phyloP scores from a whole-genome alignment of 1,140 invertebrate genomes.

The Brachionus manjavacas region DNA sequence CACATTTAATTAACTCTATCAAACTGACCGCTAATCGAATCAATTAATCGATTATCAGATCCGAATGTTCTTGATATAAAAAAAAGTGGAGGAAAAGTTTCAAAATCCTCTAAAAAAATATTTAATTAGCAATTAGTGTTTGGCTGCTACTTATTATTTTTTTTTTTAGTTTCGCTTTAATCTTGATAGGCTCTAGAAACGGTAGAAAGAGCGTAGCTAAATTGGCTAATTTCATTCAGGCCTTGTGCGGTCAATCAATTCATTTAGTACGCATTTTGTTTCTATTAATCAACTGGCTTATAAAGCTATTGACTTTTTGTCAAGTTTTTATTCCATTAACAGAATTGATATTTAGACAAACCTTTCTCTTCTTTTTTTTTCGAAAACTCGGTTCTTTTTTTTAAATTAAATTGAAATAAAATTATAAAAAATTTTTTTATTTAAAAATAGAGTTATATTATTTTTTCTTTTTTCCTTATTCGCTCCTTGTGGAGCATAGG shows the following conservation, averaged over 20 bases:
- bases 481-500: no score
- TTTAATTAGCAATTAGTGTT: constrained; percentile 25
- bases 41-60: constrained; percentile 24
- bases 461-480: no score
- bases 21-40: background rate
- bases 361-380: no score
- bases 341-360: background rate
- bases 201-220: constrained; percentile 3
- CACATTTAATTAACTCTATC: background rate
- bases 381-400: no score
- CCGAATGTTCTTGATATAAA: background rate
- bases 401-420: no score
- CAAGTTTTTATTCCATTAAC: no score
- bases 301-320: background rate
- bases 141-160: background rate
- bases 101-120: constrained; percentile 22
- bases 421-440: no score
- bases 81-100: background rate
- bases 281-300: background rate
- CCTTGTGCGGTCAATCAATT: background rate
- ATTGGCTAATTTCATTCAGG: background rate
- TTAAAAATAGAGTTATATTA: no score
- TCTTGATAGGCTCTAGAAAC: background rate
- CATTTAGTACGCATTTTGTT: background rate
- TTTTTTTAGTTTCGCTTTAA: background rate